phyloP scores from a whole-genome alignment of 2,797 vertebrate genomes.

The Nyctalus aviator region DNA sequence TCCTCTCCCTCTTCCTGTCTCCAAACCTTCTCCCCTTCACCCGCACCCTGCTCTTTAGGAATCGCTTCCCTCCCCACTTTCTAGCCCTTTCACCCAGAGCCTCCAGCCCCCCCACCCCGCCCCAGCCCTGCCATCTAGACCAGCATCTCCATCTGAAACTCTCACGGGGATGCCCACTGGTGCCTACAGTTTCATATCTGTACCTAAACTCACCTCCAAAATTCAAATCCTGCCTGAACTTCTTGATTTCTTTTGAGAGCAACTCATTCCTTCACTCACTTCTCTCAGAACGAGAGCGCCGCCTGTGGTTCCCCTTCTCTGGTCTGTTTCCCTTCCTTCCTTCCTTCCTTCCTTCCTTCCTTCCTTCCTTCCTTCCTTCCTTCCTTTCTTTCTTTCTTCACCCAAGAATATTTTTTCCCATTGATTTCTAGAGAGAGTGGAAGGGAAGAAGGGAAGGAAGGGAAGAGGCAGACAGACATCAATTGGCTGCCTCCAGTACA shows the following conservation, averaged over 20 bases:
- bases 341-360: too few species aligned
- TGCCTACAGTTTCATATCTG: not conserved
- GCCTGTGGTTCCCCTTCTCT: not conserved
- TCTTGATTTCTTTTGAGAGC: not conserved
- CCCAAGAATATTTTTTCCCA: too few species aligned
- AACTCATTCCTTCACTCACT: not conserved
- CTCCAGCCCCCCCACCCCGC: not conserved
- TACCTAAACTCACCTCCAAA: not conserved
- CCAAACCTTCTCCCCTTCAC: not conserved
- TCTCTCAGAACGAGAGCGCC: not conserved
- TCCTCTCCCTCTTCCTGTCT: not conserved
- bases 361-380: rapidly evolving
- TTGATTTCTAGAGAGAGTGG: too few species aligned
- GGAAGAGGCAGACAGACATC: too few species aligned
- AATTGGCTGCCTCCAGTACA: too few species aligned
- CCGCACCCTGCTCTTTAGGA: not conserved
- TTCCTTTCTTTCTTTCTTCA: too few species aligned
- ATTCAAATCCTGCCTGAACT: not conserved
- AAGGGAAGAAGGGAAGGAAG: too few species aligned
- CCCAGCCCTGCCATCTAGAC: not conserved
- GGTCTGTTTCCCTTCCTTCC: too few species aligned
- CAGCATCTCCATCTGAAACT: not conserved
- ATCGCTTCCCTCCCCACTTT: not conserved
- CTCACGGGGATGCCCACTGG: not conserved
- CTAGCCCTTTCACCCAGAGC: not conserved